phyloP scores from a whole-genome alignment of 2,797 vertebrate species.

The Cichlasoma orientale region DNA sequence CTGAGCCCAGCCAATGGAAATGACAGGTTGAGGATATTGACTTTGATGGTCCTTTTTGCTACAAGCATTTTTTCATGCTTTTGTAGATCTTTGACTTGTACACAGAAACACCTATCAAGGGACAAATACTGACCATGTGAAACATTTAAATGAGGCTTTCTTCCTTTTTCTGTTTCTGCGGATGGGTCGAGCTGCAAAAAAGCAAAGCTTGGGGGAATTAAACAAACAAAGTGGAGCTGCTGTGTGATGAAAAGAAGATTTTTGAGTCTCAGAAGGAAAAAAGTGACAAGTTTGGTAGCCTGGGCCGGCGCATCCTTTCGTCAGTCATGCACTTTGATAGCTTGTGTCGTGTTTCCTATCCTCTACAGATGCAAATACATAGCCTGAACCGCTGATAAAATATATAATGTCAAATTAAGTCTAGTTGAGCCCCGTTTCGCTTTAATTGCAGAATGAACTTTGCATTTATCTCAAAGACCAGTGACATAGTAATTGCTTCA shows the following conservation, averaged over 20 bases:
- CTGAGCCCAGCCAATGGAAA: slow-evolving; percentile 62
- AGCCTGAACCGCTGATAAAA: slow-evolving; percentile 13
- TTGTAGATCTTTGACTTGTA: slow-evolving; percentile 49
- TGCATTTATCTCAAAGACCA: slow-evolving; percentile 28
- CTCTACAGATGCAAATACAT: background rate
- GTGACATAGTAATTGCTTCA: slow-evolving; percentile 37
- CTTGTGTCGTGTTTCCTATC: slow-evolving; percentile 1
- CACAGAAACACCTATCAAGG: slow-evolving; percentile 51
- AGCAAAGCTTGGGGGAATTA: slow-evolving; percentile 42
- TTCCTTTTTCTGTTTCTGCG: slow-evolving; percentile 36
- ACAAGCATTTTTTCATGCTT: slow-evolving; percentile 44
- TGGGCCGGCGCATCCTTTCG: background rate
- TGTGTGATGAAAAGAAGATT: slow-evolving; percentile 23
- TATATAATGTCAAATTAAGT: slow-evolving; percentile 6
- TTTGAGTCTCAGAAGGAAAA: background rate
- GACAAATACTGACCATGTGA: slow-evolving; percentile 66
- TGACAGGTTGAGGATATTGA: slow-evolving; percentile 54
- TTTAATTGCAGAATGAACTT: slow-evolving; percentile 25
- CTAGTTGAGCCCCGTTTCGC: slow-evolving; percentile 11
- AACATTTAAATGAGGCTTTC: slow-evolving; percentile 70
- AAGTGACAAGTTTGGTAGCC: slow-evolving; percentile 2
- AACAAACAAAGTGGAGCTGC: slow-evolving; percentile 34
- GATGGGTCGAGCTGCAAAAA: slow-evolving; percentile 39
- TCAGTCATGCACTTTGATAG: slow-evolving; percentile 1
- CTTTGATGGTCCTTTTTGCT: slow-evolving; percentile 15